Evolutionary conservation across 35 echinoderm and acorn worm genomes (phyloP).

Genomic region (Holothuria glaberrima): DNA sequence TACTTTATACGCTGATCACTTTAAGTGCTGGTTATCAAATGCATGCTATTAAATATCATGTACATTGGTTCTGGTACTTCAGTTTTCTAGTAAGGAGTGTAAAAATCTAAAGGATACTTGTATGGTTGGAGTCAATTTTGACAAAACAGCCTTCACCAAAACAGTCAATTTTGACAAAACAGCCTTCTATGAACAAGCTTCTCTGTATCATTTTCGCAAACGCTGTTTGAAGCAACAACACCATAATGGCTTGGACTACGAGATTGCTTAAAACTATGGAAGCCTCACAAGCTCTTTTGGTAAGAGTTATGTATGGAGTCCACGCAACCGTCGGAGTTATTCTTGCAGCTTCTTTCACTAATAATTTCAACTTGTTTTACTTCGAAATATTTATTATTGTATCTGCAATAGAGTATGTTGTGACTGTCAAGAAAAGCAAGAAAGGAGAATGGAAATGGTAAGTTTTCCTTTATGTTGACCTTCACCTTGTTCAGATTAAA

Average conservation of each 20-base stretch:
- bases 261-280: slow-evolving; percentile 18
- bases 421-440: slow-evolving; percentile 53
- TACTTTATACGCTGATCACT: no score
- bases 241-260: background rate
- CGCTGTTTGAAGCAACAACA: background rate
- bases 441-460: slow-evolving; percentile 68
- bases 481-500: no score
- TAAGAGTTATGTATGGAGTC: slow-evolving; percentile 25
- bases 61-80: no score
- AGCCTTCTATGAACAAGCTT: no score
- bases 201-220: no score
- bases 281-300: slow-evolving; percentile 33
- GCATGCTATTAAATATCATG: no score
- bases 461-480: background rate
- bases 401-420: slow-evolving; percentile 29
- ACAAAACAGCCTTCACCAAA: no score
- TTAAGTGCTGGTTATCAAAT: no score
- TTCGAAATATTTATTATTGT: slow-evolving; percentile 36
- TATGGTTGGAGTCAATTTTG: no score
- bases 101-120: no score
- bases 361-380: background rate
- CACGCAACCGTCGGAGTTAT: slow-evolving; percentile 28
- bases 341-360: background rate
- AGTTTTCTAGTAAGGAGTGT: no score
- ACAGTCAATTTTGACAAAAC: no score